Percentiles rank a stretch among this genome's conserved stretches.
These are phyloP conservation scores for Antechinus flavipes DNA, from an alignment of 2,113 vertebrate genomes.

Conservation along the genomic window DNA sequence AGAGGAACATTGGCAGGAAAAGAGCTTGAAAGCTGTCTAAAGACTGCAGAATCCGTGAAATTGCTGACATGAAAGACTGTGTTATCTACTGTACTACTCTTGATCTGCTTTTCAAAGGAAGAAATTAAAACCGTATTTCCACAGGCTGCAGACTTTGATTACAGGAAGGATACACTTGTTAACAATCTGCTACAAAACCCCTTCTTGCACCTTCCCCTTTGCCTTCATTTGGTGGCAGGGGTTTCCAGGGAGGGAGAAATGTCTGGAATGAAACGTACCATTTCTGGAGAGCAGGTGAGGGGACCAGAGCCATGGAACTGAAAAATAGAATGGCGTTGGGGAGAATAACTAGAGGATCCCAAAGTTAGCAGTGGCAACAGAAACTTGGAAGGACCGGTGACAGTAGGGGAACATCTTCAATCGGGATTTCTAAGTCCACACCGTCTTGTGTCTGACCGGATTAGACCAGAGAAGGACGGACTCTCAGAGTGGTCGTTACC, in stretches of 20 bases:
- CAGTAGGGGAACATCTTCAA: not conserved
- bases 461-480: not conserved
- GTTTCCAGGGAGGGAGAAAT: slow-evolving; percentile 43
- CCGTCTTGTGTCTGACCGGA: not conserved
- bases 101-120: slow-evolving; percentile 29
- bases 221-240: not conserved
- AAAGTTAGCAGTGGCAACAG: not conserved
- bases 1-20: not conserved
- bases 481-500: not conserved
- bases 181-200: not conserved
- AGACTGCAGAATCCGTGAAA: slow-evolving; percentile 11
- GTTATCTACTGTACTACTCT: slow-evolving; percentile 7
- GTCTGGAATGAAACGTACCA: slow-evolving; percentile 23
- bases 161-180: slow-evolving; percentile 46
- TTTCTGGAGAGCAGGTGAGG: not conserved
- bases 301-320: not conserved
- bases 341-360: not conserved
- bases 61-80: not conserved
- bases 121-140: slow-evolving; percentile 55
- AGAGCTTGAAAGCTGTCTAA: not conserved
- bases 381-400: not conserved
- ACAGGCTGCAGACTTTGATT: slow-evolving; percentile 3
- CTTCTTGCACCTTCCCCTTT: not conserved
- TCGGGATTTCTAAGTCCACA: not conserved
- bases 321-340: not conserved